Base-by-base conservation (phyloP, 2,888 invertebrate genomes). In the Lasioglossum lativentre region DNA sequence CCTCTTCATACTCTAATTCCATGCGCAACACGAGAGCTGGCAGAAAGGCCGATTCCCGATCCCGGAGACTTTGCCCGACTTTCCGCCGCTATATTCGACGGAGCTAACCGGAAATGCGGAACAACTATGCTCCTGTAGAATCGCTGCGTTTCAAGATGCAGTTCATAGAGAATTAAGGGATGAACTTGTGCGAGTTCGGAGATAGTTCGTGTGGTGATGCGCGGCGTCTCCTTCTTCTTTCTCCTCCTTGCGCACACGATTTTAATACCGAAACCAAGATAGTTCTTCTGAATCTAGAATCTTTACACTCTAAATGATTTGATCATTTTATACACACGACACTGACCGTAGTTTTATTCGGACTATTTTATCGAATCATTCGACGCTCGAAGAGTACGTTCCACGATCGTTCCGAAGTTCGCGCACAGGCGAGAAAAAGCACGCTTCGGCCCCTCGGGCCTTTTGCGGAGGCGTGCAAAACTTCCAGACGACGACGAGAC, bases 1-100 rank as follows among this genome's bases (percentile, higher is more conserved):
- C 66, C 66, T 66, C 30, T 66, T 66, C 16, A 16, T 66, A 66
- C 19, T 59, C 59, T 59, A 59, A 59, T 59, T 59, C 59, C 59
- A 14, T 27, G 27, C 27, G 5, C 27, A 59, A 27, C 27, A 59
- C 59, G 59, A 27, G 59, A 27, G 27, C 27, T 2, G 14, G 1
- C 14, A 14, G 59, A 27, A 59, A 59, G 27, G 27, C 59, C 27
- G 59, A 52, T 52, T 52, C 52, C 23, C 52, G 52, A 52, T 52
- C 10, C 23, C 52, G 23, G 52, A 27, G 27, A 27, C 59, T 59
- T 27, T 27, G 27, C n/a, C 14, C 27, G 27, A 59, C 59, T 27
- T 59, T 59, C 27, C 27, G 12, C 59, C 27, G 12, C 59, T 5
- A 59, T n/a, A 14, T 59, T 59, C 59, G 14, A 27, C 52, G 52